Percentiles rank a stretch among this genome's conserved stretches.
Conservation (phyloP, 2,113 vertebrate genomes). For the Hippolais icterina region DNA sequence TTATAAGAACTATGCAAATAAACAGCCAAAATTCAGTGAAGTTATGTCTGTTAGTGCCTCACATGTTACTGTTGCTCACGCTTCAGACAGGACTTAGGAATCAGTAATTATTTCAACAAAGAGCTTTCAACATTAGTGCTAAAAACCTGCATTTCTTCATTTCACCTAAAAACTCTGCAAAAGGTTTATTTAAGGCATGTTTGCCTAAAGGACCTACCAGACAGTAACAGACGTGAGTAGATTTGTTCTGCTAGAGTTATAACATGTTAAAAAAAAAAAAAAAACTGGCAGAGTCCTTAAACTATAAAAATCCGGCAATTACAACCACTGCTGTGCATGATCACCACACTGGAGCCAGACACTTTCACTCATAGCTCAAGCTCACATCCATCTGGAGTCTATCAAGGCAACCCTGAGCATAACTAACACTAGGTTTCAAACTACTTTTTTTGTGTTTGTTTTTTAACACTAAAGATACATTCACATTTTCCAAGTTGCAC, state of each 20-base stretch:
- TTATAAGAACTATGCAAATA: constrained; percentile 17
- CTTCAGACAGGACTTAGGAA: constrained; percentile 29
- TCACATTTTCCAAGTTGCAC: constrained; percentile 49
- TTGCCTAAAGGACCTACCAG: constrained; percentile 81
- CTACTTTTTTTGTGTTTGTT: constrained; percentile 62
- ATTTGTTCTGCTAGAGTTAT: constrained; percentile 80
- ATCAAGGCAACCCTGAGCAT: constrained; percentile 82
- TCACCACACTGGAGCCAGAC: constrained; percentile 88
- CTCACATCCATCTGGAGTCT: constrained; percentile 91
- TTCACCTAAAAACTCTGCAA: constrained; percentile 51
- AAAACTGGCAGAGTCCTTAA: constrained; percentile 74
- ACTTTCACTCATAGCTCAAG: constrained; percentile 78
- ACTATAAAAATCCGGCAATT: constrained; percentile 87
- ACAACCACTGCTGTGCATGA: constrained; percentile 84
- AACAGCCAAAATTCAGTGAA: constrained; percentile 35
- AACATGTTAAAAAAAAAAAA: constrained; percentile 63
- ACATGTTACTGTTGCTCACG: neutral
- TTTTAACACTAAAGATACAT: constrained; percentile 69
- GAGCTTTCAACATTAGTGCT: constrained; percentile 27
- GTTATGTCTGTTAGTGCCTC: neutral
- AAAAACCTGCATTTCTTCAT: constrained; percentile 62
- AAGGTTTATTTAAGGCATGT: constrained; percentile 73
- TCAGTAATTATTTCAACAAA: constrained; percentile 37
- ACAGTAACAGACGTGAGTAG: constrained; percentile 77
- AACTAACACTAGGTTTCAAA: constrained; percentile 70